phyloP scores from a whole-genome alignment of 2,797 vertebrate species.

The Anas georgica region DNA sequence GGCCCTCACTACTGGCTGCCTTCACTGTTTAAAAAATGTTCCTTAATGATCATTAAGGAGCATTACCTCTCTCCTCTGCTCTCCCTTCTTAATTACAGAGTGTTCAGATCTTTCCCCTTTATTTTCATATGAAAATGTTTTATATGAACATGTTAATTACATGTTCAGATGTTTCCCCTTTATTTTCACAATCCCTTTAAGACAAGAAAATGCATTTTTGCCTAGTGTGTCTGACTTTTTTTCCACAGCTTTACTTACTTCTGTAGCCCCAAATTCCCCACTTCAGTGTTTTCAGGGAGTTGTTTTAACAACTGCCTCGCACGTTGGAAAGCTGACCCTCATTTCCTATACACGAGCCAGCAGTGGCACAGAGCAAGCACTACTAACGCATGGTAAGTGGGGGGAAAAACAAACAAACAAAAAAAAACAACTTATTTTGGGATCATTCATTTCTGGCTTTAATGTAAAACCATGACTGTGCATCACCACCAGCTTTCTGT shows the following conservation, averaged over 20 bases:
- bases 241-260: neutral
- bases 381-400: neutral
- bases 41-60: neutral
- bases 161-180: neutral
- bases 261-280: neutral
- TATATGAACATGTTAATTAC: neutral
- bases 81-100: neutral
- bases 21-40: neutral
- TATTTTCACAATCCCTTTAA: neutral
- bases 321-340: neutral
- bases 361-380: neutral
- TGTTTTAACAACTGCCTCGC: neutral
- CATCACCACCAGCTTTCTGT: neutral
- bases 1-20: neutral
- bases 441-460: neutral
- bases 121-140: too few species aligned
- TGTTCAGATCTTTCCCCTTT: neutral
- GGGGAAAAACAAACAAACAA: too few species aligned
- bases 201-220: neutral
- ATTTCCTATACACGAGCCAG: neutral
- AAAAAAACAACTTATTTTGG: neutral
- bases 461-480: neutral
- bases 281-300: neutral
- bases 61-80: neutral
- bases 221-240: fast-evolving